Conservation (phyloP, 2,797 vertebrate genomes). For the Falco berigora region DNA sequence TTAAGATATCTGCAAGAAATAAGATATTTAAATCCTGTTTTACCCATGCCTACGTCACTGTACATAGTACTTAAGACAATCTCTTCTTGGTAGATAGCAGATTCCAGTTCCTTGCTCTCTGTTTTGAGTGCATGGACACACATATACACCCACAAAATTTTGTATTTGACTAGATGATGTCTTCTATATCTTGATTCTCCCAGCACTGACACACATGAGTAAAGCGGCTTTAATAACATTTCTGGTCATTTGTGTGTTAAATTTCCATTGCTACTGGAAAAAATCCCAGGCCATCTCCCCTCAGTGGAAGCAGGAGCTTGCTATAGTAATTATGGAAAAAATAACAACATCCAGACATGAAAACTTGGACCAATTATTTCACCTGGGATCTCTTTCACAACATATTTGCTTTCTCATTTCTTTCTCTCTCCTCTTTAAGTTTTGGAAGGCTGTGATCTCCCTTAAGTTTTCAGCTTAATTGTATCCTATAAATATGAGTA, state of each 20-base stretch:
- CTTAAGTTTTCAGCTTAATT: slow-evolving; percentile 1
- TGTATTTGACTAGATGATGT: neutral
- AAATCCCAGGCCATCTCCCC: slow-evolving; percentile 17
- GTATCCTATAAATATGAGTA: neutral
- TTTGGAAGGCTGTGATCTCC: neutral
- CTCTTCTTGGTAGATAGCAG: neutral
- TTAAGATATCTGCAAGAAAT: neutral
- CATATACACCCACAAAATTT: neutral
- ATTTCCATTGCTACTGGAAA: slow-evolving; percentile 30
- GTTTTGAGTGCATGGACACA: neutral
- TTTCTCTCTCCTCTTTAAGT: slow-evolving; percentile 21
- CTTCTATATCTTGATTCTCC: neutral
- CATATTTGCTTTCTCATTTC: slow-evolving; percentile 1
- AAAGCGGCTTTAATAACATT: neutral
- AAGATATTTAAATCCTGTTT: neutral
- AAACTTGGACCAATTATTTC: slow-evolving; percentile 40
- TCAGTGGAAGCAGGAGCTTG: slow-evolving; percentile 16
- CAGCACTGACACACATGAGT: neutral
- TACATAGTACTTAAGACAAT: neutral
- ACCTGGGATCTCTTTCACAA: slow-evolving; percentile 42
- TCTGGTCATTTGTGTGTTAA: slow-evolving; percentile 22
- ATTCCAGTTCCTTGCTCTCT: neutral
- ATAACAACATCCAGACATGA: slow-evolving; percentile 47
- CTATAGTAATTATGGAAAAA: slow-evolving; percentile 53
- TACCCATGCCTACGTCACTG: neutral